A percentile compares a stretch with the other conserved stretches of the same genome.
Conservation (phyloP, 2,888 invertebrate genomes). For the Pterobdella sp. region DNA sequence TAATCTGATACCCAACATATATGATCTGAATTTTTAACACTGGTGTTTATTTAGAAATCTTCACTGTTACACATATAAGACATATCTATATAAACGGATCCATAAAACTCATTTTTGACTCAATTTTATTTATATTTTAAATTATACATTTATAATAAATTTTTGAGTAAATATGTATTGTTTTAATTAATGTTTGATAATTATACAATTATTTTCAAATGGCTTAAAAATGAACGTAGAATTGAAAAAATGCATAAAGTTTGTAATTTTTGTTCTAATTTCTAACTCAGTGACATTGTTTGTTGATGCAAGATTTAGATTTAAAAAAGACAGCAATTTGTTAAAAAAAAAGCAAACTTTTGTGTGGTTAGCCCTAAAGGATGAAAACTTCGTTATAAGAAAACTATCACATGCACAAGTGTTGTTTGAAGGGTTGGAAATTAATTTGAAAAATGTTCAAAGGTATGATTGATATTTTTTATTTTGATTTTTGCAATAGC, state of each 20-base stretch:
- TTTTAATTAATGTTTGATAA: background rate
- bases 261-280: background rate
- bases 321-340: background rate
- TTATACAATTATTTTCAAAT: background rate
- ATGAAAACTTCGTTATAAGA: background rate
- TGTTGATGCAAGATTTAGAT: background rate
- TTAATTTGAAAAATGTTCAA: background rate
- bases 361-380: background rate
- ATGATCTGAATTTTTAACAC: too few relatives aligned
- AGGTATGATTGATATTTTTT: too few relatives aligned
- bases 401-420: background rate
- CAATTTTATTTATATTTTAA: too few relatives aligned
- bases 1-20: too few relatives aligned
- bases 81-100: too few relatives aligned
- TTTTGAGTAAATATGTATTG: background rate
- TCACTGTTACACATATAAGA: too few relatives aligned
- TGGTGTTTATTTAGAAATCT: too few relatives aligned
- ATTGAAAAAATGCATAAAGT: too few relatives aligned
- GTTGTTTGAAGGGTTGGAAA: background rate
- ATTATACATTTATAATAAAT: too few relatives aligned
- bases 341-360: background rate
- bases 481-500: too few relatives aligned
- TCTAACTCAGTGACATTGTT: background rate
- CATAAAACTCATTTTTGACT: too few relatives aligned
- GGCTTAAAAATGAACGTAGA: slow-evolving; percentile 10